Conservation (phyloP, 2,113 vertebrate species). For the Camelus dromedarius region DNA sequence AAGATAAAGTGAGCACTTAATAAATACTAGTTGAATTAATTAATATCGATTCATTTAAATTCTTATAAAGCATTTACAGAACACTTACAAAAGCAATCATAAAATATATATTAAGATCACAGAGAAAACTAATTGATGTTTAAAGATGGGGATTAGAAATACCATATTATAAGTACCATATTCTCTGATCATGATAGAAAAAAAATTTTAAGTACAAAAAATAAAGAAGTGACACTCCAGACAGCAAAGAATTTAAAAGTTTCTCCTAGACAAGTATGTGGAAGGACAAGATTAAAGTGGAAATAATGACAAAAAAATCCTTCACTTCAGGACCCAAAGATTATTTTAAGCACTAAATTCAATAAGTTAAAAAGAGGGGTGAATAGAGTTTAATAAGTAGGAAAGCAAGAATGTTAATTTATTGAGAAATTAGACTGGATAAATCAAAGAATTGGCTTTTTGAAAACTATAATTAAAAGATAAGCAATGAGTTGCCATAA, state of each 20-base stretch:
- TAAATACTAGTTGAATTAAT: neutral
- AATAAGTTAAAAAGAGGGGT: neutral
- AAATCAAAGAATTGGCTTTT: neutral
- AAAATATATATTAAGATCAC: neutral
- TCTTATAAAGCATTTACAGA: neutral
- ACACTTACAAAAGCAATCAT: neutral
- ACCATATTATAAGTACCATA: neutral
- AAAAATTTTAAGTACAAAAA: neutral
- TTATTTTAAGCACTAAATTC: neutral
- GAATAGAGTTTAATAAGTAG: neutral
- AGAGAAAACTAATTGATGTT: neutral
- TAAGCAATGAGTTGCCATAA: neutral
- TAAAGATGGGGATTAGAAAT: neutral
- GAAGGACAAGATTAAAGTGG: neutral
- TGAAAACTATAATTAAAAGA: conserved; percentile 30
- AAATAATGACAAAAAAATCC: neutral
- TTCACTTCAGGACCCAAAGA: neutral
- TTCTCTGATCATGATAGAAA: neutral
- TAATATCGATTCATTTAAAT: neutral
- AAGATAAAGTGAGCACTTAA: neutral
- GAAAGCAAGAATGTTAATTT: neutral
- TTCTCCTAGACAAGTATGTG: neutral
- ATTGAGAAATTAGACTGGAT: conserved; percentile 4
- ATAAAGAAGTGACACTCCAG: neutral
- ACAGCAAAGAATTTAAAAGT: neutral